Percentiles rank a stretch among this genome's conserved stretches.
Conservation (phyloP, 2,797 vertebrate genomes). For the Cryptoprocta ferox region DNA sequence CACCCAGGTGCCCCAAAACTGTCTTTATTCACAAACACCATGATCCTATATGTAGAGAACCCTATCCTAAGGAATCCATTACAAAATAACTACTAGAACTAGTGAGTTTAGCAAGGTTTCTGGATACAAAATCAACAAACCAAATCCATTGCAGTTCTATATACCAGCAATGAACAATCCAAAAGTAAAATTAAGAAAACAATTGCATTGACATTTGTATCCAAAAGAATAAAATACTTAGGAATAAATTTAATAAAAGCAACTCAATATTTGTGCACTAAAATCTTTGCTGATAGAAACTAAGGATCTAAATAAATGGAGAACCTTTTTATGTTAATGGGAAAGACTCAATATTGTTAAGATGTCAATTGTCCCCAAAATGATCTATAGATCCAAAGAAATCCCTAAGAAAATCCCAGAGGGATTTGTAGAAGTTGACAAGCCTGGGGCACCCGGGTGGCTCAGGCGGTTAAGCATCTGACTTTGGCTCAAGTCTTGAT, state of each 20-base stretch:
- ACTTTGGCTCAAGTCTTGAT: no score
- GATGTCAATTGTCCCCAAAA: not conserved
- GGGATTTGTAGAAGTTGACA: not conserved
- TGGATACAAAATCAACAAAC: not conserved
- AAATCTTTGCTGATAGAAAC: not conserved
- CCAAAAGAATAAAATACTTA: not conserved
- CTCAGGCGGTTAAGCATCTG: no score
- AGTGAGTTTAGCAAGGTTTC: not conserved
- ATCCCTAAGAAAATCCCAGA: not conserved
- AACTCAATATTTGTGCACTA: not conserved
- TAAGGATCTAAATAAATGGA: not conserved
- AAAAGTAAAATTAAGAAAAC: not conserved
- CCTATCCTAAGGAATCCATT: not conserved
- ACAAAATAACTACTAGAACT: not conserved
- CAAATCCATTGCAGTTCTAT: not conserved
- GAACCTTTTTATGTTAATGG: not conserved
- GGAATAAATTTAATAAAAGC: not conserved
- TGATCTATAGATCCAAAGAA: not conserved
- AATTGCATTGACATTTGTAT: not conserved
- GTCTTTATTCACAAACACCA: not conserved
- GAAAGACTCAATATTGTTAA: not conserved
- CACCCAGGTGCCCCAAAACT: not conserved
- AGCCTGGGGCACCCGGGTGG: not conserved
- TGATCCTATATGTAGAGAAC: not conserved
- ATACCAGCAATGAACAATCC: not conserved